These are phyloP conservation scores for Phasianus colchicus DNA, from an alignment of 2,113 vertebrate species.

Conservation along the genomic window DNA sequence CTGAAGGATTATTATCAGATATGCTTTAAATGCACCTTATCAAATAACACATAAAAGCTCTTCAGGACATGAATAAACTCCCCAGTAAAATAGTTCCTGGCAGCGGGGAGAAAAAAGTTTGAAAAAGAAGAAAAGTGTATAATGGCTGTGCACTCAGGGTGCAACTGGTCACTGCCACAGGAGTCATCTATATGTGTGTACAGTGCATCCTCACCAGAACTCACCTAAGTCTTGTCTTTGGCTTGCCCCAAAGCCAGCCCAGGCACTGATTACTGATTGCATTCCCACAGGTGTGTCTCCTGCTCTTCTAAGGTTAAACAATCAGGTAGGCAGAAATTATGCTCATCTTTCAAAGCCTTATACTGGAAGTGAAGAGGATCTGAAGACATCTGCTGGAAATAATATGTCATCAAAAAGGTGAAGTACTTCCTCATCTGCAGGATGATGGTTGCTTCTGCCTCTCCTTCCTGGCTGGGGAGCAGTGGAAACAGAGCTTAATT, in stretches of 20 bases:
- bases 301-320: neutral
- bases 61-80: neutral
- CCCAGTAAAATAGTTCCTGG: neutral
- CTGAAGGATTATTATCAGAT: neutral
- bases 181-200: fast-evolving
- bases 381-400: neutral
- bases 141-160: neutral
- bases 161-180: neutral
- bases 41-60: neutral
- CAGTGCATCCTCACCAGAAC: neutral
- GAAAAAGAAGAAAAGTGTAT: neutral
- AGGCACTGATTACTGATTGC: neutral
- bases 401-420: fast-evolving
- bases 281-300: neutral
- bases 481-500: neutral
- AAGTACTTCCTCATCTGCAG: neutral
- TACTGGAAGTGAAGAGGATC: neutral
- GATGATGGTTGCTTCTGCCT: neutral
- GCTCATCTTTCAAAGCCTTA: neutral
- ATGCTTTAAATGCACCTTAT: neutral
- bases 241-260: neutral
- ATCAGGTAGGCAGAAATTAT: neutral
- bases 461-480: neutral
- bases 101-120: neutral
- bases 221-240: neutral